phyloP scores from a whole-genome alignment of 2,797 vertebrate genomes.

The Onychomys arenicola region DNA sequence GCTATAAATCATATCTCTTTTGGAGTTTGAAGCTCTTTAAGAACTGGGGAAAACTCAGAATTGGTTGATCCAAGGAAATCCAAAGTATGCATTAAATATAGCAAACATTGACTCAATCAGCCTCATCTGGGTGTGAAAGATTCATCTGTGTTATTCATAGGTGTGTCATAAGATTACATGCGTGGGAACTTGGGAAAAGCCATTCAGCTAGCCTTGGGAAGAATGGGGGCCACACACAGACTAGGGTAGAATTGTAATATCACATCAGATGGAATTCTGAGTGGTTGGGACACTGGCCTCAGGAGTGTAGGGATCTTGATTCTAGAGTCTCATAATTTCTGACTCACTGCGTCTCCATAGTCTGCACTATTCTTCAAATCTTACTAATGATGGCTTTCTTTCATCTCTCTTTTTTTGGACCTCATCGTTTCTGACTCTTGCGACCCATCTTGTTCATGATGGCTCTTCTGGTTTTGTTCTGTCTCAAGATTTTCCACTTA shows the following conservation, averaged over 20 bases:
- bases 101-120: constrained; percentile 41
- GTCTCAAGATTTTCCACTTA: constrained; percentile 14
- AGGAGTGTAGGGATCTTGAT: constrained; percentile 18
- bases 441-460: not conserved
- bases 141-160: constrained; percentile 67
- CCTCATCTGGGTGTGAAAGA: constrained; percentile 51
- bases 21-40: not conserved
- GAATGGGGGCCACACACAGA: constrained; percentile 64
- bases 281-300: constrained; percentile 42
- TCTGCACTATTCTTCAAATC: constrained; percentile 9
- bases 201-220: constrained; percentile 47
- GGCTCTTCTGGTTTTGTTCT: not conserved
- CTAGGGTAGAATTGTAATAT: constrained; percentile 52
- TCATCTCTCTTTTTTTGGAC: constrained; percentile 41
- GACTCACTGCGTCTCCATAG: constrained; percentile 60
- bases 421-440: not conserved
- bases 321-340: constrained; percentile 40
- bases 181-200: constrained; percentile 61
- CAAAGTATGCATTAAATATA: constrained; percentile 20
- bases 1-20: constrained; percentile 28
- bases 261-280: constrained; percentile 64
- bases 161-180: constrained; percentile 25
- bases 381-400: constrained; percentile 35
- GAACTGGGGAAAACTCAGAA: constrained; percentile 40
- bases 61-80: constrained; percentile 48